phyloP scores from a whole-genome alignment of 1,140 invertebrate genomes.

The Tetramorium alpestre region DNA sequence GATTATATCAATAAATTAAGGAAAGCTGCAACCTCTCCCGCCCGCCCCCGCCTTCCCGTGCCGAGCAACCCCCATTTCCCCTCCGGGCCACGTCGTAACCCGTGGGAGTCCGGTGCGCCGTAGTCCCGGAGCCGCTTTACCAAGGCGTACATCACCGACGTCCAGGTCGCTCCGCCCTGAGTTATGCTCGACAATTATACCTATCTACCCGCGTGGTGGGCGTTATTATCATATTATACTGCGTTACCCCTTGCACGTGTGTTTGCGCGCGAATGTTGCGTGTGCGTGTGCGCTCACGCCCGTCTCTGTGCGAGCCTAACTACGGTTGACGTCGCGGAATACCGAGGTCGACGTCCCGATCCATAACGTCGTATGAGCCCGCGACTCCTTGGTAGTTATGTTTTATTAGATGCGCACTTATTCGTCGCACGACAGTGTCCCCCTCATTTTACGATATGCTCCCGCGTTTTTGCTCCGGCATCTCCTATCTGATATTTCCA shows the following conservation, averaged over 20 bases:
- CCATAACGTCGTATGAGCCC: constrained; percentile 35
- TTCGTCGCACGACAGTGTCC: constrained; percentile 12
- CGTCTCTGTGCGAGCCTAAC: constrained; percentile 22
- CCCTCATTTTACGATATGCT: constrained; percentile 28
- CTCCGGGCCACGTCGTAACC: neutral
- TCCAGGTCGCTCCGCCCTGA: constrained; percentile 82
- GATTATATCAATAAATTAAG: constrained; percentile 85
- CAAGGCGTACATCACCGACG: constrained; percentile 83
- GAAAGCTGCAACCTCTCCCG: constrained; percentile 55
- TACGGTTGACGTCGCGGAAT: constrained; percentile 53
- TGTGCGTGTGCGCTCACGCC: neutral
- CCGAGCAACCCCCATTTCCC: constrained; percentile 1
- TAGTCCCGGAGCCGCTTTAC: constrained; percentile 78
- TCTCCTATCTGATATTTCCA: constrained; percentile 14
- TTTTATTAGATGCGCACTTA: constrained; percentile 47
- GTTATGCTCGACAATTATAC: constrained; percentile 85
- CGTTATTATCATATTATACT: constrained; percentile 84
- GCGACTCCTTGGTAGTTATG: constrained; percentile 37
- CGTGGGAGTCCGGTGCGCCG: constrained; percentile 67
- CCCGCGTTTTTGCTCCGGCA: neutral
- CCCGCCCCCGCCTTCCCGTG: neutral
- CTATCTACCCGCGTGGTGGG: constrained; percentile 80
- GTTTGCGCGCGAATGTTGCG: constrained; percentile 13
- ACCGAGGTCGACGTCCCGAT: constrained; percentile 61
- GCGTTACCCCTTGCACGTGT: constrained; percentile 70